Conservation (phyloP, 2,797 vertebrate genomes). For the Bovichtus diacanthus region DNA sequence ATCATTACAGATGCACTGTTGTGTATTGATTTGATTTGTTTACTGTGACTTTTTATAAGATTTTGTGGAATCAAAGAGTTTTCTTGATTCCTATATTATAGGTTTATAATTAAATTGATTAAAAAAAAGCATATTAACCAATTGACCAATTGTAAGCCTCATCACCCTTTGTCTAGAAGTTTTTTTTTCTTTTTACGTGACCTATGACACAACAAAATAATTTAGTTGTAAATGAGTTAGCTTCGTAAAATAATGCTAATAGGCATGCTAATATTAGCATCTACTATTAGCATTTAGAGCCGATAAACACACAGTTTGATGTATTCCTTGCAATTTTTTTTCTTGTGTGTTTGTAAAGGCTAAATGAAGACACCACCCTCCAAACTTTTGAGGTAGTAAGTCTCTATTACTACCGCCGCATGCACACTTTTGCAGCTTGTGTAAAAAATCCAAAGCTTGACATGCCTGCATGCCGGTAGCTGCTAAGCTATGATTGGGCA, state of each 20-base stretch:
- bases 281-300: no score
- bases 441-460: not conserved
- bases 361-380: not conserved
- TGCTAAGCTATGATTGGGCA: not conserved
- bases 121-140: not conserved
- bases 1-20: not conserved
- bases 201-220: no score
- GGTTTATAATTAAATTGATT: not conserved
- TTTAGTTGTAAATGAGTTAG: no score
- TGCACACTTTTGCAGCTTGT: not conserved
- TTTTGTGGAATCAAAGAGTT: not conserved
- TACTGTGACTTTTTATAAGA: not conserved
- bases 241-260: no score
- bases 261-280: no score
- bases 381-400: not conserved
- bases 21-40: constrained; percentile 6
- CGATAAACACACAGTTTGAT: no score
- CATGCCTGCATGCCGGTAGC: not conserved
- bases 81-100: not conserved
- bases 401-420: not conserved
- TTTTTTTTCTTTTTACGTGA: no score
- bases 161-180: not conserved
- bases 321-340: no score
- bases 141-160: not conserved
- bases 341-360: not conserved